Base-by-base conservation (phyloP, 2,797 vertebrate species). In the Pitangus sulphuratus region DNA sequence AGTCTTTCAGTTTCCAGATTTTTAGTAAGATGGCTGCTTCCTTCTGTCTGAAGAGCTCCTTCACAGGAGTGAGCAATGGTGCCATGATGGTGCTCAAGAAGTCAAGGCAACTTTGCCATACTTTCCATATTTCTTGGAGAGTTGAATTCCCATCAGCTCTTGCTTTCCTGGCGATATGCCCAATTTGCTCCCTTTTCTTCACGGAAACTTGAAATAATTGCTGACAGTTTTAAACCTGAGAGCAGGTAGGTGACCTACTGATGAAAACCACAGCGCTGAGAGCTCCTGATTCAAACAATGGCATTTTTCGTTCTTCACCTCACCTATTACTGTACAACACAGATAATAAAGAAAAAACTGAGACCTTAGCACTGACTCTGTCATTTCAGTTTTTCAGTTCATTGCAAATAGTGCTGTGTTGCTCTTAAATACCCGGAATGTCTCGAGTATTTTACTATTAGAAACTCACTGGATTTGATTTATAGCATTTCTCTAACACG, bases 261-360 rank as follows among this genome's bases (percentile, higher is more conserved):
- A 79, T 94, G 76, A 95, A 91, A 94, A 74, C 33, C 66, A 37
- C 54, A 70, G 70, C 20, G 58, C 74, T 84, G 85, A 84, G 70
- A 84, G 48, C 70, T 84, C 21, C 80, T 74, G 62, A 91, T 80
- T 94, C 91, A 75, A 93, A 91, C 87, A 84, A 20, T 82, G 94
- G 50, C 9, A 20, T n/a, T 87, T 91, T 94, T 88, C 3, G 0
- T 91, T 96, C 66, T 93, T 94, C 70, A 70, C 70, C 77, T 96
- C 85, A 77, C 60, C 66, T 92, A 44, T 84, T 94, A 93, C 66
- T 84, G 85, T 94, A 83, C 70, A 94, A 76, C 90, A 62, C 0
- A 19, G 70, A 68, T 96, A 94, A 94, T 68, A 91, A 90, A 70
- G 66, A 70, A 84, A 77, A 94, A 90, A 42, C 47, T 37, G 87